Evolutionary conservation across 2,888 invertebrate genomes (phyloP), one percentile per base, ranked within the genome.

Genomic region (Rhodophaea formosa): DNA sequence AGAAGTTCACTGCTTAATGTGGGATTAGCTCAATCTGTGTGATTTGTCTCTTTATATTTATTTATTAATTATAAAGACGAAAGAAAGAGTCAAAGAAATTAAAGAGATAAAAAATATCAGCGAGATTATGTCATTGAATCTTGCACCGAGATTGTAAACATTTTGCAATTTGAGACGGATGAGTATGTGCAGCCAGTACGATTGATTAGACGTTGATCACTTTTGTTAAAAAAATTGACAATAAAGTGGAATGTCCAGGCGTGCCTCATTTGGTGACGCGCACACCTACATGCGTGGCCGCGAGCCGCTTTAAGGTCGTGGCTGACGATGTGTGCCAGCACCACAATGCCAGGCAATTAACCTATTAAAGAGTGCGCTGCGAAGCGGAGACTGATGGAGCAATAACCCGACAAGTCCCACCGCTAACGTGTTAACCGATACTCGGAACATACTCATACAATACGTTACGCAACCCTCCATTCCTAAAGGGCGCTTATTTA

Each of bases 341-440:
- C 82, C 77, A 90, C 90, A 87, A 89, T 90, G 87, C 86, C 84
- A 86, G 85, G 79, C 86, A 87, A 89, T 91, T 89, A 90, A 86
- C 87, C 87, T 88, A 88, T 88, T 88, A 88, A 86, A 87, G 82
- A 84, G 81, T 83, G 74, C 76, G 80, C 74, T 68, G 78, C 74
- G 74, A 81, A 80, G 78, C 81, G 77, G 75, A 82, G 74, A 79
- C 79, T 72, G 74, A 74, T 81, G 75, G 82, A 82, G 81, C 84
- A 87, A 84, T 82, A 87, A 86, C 82, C 84, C 73, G 75, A 74
- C 71, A 77, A 75, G 72, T 80, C 80, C 80, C 73, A 65, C 68
- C 71, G 72, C 77, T 76, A 79, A 79, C 72, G 62, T 73, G 74
- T 72, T 80, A 77, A 69, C 68, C 64, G 70, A 77, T 73, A 75